Conservation (phyloP, 2,888 invertebrate species). For the Microctonus brassicae region DNA sequence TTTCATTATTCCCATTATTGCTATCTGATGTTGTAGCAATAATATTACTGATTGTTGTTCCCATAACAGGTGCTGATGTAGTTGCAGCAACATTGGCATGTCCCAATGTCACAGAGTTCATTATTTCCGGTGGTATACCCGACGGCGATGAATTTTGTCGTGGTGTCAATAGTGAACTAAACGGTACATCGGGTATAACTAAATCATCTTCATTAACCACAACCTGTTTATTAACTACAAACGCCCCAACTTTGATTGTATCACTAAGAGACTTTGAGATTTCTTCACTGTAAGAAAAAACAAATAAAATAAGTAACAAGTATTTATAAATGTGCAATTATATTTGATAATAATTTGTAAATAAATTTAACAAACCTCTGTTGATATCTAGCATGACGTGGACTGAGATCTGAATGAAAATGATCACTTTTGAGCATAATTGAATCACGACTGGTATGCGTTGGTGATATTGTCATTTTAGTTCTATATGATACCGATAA, state of each 20-base stretch:
- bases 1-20: conserved; percentile 65
- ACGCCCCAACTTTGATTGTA: conserved; percentile 83
- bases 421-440: conserved; percentile 94
- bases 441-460: conserved; percentile 78
- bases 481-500: conserved; percentile 90
- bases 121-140: conserved; percentile 49
- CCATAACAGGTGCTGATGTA: conserved; percentile 28
- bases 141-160: conserved; percentile 63
- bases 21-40: conserved; percentile 50
- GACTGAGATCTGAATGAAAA: conserved; percentile 83
- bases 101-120: conserved; percentile 39
- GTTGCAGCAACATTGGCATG: conserved; percentile 35
- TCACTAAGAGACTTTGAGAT: conserved; percentile 79
- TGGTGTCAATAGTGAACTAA: conserved; percentile 73
- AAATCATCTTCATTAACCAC: conserved; percentile 72
- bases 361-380: conserved; percentile 68
- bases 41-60: conserved; percentile 30
- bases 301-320: neutral
- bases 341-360: neutral
- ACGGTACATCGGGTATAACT: conserved; percentile 76
- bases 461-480: conserved; percentile 91
- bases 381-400: conserved; percentile 77
- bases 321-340: conserved; percentile 2
- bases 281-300: conserved; percentile 72
- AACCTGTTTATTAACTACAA: conserved; percentile 79